A percentile compares a stretch with the other conserved stretches of the same genome.
These are phyloP conservation scores for Thymallus thymallus DNA, from an alignment of 2,113 vertebrate species.

Conservation along the genomic window DNA sequence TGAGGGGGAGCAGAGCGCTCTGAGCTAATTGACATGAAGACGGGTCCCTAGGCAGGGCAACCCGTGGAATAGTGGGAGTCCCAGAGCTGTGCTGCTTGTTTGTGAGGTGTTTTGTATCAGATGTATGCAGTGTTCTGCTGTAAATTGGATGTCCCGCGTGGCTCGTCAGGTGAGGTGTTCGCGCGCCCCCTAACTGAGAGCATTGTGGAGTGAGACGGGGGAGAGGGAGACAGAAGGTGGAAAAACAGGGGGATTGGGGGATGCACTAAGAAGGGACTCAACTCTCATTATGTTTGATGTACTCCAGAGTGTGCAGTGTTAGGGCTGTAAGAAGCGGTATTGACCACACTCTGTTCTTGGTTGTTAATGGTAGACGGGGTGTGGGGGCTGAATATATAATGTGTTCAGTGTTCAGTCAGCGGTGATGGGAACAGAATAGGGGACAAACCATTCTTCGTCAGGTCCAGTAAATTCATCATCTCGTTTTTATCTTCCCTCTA, in stretches of 20 bases:
- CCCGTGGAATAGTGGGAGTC: slow-evolving; percentile 21
- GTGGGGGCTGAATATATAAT: slow-evolving; percentile 47
- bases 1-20: slow-evolving; percentile 13
- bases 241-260: too few species aligned
- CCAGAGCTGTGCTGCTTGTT: slow-evolving; percentile 9
- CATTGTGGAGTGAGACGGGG: not conserved
- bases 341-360: slow-evolving; percentile 18
- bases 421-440: slow-evolving; percentile 67
- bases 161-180: slow-evolving; percentile 15
- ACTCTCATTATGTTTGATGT: not conserved
- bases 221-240: not conserved
- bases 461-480: slow-evolving; percentile 71
- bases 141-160: slow-evolving; percentile 43
- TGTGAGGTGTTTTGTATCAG: slow-evolving; percentile 27
- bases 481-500: slow-evolving; percentile 59
- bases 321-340: not conserved
- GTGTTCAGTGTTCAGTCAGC: slow-evolving; percentile 66
- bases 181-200: not conserved
- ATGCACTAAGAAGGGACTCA: not conserved
- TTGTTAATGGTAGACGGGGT: slow-evolving; percentile 37
- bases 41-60: slow-evolving; percentile 18
- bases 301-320: not conserved
- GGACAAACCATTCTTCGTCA: slow-evolving; percentile 53
- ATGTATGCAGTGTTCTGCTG: slow-evolving; percentile 3
- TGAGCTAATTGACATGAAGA: slow-evolving; percentile 44